These are phyloP conservation scores for Acrobasis suavella DNA, from an alignment of 2,888 invertebrate genomes.

Conservation along the genomic window DNA sequence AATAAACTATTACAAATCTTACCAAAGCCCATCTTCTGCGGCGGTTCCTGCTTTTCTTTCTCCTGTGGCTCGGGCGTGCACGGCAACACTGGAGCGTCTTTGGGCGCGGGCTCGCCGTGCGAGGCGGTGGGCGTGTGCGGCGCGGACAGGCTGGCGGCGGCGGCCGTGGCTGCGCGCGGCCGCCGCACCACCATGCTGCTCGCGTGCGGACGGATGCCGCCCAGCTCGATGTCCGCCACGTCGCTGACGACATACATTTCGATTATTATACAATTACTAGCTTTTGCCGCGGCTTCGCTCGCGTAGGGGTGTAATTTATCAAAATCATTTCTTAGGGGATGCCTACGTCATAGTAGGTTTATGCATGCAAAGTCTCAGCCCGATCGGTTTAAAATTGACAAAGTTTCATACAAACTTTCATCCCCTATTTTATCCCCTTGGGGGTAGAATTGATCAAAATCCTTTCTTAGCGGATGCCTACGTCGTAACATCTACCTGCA, in stretches of 20 bases:
- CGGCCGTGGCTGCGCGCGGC: constrained; percentile 44
- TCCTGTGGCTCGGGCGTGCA: background rate
- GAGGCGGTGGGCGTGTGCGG: constrained; percentile 73
- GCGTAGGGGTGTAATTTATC: too few relatives aligned
- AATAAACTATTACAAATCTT: background rate
- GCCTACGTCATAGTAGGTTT: too few relatives aligned
- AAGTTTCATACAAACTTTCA: too few relatives aligned
- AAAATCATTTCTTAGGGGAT: too few relatives aligned
- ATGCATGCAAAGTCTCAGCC: too few relatives aligned
- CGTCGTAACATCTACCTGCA: too few relatives aligned
- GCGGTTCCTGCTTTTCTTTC: constrained; percentile 16
- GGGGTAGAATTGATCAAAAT: too few relatives aligned
- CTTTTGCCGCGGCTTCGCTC: too few relatives aligned
- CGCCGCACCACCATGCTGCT: constrained; percentile 67
- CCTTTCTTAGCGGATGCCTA: too few relatives aligned
- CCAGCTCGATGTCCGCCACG: constrained; percentile 48
- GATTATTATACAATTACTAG: too few relatives aligned
- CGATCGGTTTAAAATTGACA: too few relatives aligned
- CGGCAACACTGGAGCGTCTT: constrained; percentile 19
- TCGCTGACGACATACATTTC: background rate
- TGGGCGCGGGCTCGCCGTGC: constrained; percentile 38
- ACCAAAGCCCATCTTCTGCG: constrained; percentile 52
- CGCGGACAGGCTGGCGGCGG: constrained; percentile 56
- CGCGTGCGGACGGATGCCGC: constrained; percentile 56
- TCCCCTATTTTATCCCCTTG: too few relatives aligned